These are phyloP conservation scores for Protodeltote pygarga DNA, from an alignment of 2,888 invertebrate species.

Conservation along the genomic window DNA sequence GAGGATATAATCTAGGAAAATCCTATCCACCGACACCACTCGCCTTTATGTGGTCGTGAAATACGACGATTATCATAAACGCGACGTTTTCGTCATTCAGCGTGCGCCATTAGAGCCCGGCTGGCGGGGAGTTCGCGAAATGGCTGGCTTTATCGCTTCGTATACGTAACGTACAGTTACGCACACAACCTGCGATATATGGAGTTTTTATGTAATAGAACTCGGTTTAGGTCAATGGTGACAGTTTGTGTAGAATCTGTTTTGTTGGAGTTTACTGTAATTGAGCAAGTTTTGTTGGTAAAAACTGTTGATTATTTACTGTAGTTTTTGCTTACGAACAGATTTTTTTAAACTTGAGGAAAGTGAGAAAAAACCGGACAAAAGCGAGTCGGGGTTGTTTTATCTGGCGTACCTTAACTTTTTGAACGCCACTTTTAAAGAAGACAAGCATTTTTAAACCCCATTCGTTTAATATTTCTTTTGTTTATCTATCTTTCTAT, in stretches of 20 bases:
- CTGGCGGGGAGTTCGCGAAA: conserved; percentile 45
- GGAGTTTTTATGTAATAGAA: conserved; percentile 33
- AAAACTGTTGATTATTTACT: conserved; percentile 8
- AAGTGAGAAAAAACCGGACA: no score
- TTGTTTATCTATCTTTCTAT: no score
- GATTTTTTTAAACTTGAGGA: no score
- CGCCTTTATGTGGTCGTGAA: conserved; percentile 73
- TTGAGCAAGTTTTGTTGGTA: neutral
- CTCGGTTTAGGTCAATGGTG: conserved; percentile 18
- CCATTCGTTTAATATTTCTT: no score
- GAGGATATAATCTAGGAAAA: conserved; percentile 58
- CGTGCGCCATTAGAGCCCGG: conserved; percentile 63
- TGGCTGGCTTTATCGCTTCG: conserved; percentile 37
- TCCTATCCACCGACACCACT: conserved; percentile 59
- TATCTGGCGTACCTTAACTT: no score
- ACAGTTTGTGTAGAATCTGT: conserved; percentile 21
- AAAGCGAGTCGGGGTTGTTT: no score
- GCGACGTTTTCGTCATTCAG: conserved; percentile 75
- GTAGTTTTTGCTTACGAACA: no score
- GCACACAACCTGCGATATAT: conserved; percentile 23
- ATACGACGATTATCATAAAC: conserved; percentile 81
- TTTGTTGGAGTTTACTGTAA: conserved; percentile 16
- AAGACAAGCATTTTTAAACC: no score
- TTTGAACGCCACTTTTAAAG: no score
- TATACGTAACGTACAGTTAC: conserved; percentile 14